Conservation (phyloP, 2,797 vertebrate genomes). For the Helicolenus hilgendorfi region DNA sequence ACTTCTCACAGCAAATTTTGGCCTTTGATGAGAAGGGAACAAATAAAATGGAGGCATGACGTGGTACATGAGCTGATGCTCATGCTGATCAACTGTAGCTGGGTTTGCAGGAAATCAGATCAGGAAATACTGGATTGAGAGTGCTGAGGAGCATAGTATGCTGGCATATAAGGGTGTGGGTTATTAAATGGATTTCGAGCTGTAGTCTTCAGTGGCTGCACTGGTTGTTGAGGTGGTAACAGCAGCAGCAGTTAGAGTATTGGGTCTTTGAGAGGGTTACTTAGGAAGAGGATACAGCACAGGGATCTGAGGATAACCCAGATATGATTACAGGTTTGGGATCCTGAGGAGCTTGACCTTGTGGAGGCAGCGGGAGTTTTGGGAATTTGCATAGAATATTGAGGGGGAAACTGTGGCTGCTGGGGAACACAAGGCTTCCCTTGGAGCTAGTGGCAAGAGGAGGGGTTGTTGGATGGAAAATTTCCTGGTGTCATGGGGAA, state of each 20-base stretch:
- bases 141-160: slow-evolving; percentile 14
- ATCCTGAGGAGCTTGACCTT: background rate
- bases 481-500: slow-evolving; percentile 33
- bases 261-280: background rate
- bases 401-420: slow-evolving; percentile 19
- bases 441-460: background rate
- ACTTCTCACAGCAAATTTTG: background rate
- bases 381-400: slow-evolving; percentile 11
- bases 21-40: background rate
- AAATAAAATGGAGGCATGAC: background rate
- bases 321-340: background rate
- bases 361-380: background rate
- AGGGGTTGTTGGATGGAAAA: slow-evolving; percentile 17
- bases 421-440: slow-evolving; percentile 4
- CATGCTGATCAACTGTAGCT: background rate
- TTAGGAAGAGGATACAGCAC: slow-evolving; percentile 26
- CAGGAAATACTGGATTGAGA: slow-evolving; percentile 28
- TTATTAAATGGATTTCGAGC: slow-evolving; percentile 24
- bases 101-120: slow-evolving; percentile 13
- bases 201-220: background rate
- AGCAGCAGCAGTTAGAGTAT: background rate
- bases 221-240: background rate
- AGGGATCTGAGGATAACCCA: slow-evolving; percentile 7
- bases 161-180: slow-evolving; percentile 29
- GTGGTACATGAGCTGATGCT: background rate